phyloP scores from a whole-genome alignment of 2,113 vertebrate species.

The Stegostoma tigrinum region DNA sequence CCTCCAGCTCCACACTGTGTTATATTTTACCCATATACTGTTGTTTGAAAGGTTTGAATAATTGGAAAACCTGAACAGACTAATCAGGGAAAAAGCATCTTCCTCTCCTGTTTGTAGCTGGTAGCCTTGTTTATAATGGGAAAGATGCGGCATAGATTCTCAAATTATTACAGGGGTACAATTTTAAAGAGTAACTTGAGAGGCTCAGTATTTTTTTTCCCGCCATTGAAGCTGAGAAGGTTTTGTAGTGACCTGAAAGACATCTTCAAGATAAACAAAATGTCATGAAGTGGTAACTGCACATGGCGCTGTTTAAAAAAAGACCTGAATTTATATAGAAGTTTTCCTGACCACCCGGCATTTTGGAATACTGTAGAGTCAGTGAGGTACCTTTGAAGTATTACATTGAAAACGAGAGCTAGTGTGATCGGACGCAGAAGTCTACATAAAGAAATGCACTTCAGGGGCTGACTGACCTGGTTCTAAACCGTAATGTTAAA shows the following conservation, averaged over 20 bases:
- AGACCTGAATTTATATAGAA: too few species aligned
- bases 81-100: not conserved
- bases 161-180: not conserved
- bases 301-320: not conserved
- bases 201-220: not conserved
- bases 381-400: too few species aligned
- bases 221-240: not conserved
- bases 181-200: not conserved
- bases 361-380: too few species aligned
- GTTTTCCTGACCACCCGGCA: too few species aligned
- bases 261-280: not conserved
- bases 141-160: not conserved
- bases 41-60: not conserved
- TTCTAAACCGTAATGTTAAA: not conserved
- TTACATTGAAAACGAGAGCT: too few species aligned
- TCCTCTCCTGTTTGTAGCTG: not conserved
- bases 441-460: not conserved
- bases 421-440: not conserved
- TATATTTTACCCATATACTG: not conserved
- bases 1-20: too few species aligned
- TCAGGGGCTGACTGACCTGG: not conserved
- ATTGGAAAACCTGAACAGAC: not conserved
- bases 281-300: not conserved
- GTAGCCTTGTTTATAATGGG: not conserved
- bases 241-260: not conserved